Evolutionary conservation across 2,888 invertebrate genomes (phyloP).

Genomic region (Scaptomyza caliginosa): DNA sequence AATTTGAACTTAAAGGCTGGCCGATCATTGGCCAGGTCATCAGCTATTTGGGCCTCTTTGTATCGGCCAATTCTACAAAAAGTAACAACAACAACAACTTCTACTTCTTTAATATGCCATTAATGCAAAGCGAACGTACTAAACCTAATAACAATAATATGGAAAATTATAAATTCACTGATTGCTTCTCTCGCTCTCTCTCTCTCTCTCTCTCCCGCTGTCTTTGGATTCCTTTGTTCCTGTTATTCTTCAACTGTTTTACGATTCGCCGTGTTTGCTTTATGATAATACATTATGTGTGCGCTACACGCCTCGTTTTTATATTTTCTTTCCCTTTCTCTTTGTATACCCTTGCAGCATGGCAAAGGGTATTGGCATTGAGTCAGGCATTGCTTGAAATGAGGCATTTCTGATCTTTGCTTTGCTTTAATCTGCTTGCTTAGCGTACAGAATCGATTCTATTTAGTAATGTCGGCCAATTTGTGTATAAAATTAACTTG

Average conservation of each 20-base stretch:
- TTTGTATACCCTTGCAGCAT: conserved; percentile 1
- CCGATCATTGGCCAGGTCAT: conserved; percentile 21
- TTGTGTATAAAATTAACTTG: neutral
- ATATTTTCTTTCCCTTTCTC: conserved; percentile 7
- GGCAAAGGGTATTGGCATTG: neutral
- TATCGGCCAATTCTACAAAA: conserved; percentile 54
- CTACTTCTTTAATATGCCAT: neutral
- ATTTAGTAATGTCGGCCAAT: neutral
- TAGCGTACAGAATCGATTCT: neutral
- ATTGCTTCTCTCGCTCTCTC: neutral
- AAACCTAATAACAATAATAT: conserved; percentile 70
- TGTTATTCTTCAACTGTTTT: conserved; percentile 40
- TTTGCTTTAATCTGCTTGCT: neutral
- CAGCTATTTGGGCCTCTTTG: conserved; percentile 46
- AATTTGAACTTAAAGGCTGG: conserved; percentile 68
- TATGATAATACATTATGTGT: conserved; percentile 60
- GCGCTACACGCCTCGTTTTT: conserved; percentile 39
- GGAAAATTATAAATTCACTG: conserved; percentile 65
- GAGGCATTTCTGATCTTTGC: neutral
- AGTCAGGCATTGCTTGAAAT: neutral
- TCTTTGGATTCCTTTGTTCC: conserved; percentile 36
- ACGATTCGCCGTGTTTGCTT: conserved; percentile 61
- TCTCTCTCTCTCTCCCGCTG: neutral
- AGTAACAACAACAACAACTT: neutral
- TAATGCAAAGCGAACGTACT: conserved; percentile 41